Evolutionary conservation across 2,113 vertebrate genomes (phyloP).

Genomic region (Paraplagusia blochii): DNA sequence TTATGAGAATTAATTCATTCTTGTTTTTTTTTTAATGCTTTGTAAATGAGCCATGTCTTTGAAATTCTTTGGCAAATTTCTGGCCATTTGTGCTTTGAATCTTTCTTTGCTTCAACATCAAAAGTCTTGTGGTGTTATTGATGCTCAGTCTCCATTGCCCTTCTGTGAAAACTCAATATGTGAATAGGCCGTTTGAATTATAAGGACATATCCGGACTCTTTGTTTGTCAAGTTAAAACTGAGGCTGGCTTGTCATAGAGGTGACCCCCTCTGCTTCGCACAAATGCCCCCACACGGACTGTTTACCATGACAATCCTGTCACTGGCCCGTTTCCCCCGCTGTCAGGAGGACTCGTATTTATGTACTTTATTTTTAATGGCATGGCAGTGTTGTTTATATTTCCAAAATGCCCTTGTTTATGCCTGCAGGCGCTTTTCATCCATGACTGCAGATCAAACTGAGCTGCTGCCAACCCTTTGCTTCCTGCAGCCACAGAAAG

Average conservation of each 20-base stretch:
- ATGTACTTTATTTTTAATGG: constrained; percentile 73
- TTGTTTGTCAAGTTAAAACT: constrained; percentile 43
- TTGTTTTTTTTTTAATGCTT: constrained; percentile 1
- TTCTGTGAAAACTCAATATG: constrained; percentile 19
- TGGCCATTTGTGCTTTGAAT: constrained; percentile 13
- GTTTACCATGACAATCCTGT: constrained; percentile 70
- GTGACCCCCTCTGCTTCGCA: constrained; percentile 56
- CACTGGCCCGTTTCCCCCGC: constrained; percentile 60
- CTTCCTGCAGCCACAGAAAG: constrained; percentile 39
- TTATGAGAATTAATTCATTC: not conserved
- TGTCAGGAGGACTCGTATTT: constrained; percentile 60
- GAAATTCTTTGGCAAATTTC: constrained; percentile 16
- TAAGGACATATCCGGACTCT: constrained; percentile 50
- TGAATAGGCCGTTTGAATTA: constrained; percentile 40
- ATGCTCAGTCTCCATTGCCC: constrained; percentile 25
- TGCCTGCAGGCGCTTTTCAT: constrained; percentile 56
- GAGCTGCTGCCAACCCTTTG: constrained; percentile 60
- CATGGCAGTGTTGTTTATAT: constrained; percentile 44
- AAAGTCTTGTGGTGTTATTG: constrained; percentile 16
- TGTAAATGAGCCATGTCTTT: constrained; percentile 12
- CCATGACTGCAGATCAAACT: constrained; percentile 61
- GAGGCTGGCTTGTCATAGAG: constrained; percentile 36
- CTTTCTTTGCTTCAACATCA: constrained; percentile 4
- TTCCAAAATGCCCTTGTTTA: constrained; percentile 56
- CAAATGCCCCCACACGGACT: constrained; percentile 55